Base-by-base conservation (phyloP, 2,888 invertebrate genomes). In the Pollenia griseotomentosa region DNA sequence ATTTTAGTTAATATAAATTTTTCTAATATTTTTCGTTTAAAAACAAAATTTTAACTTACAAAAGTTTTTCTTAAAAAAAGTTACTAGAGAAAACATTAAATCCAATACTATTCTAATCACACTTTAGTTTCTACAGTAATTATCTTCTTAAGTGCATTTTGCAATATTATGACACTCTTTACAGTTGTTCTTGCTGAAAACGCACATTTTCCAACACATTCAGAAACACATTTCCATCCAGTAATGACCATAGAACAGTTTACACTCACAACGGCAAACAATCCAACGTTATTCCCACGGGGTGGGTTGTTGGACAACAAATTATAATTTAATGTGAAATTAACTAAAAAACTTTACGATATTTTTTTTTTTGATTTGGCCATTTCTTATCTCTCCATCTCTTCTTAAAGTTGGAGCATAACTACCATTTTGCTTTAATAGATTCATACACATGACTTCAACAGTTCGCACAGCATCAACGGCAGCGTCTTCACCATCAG, bases 301-400 rank as follows among this genome's bases (percentile, higher is more conserved):
- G 70, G 57, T 81, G 65, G 63, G 5, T 44, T 65, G 65, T 48
- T 83, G 44, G 42, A 46, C 44, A 83, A 42, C 68, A 79, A 70
- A 51, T 74, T 83, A 74, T 74, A 86, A 86, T 75, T 80, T 79
- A 51, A 79, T 83, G 66, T 70, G 74, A 80, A 86, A 79, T 86
- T 83, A 73, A 80, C 79, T 83, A 12, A 10, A 55, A 83, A 70
- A 82, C 46, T 80, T 83, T 59, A 65, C 5, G 6, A 33, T 33
- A 33, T 51, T 68, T 48, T 70, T n/a, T n/a, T 71, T 40, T 46
- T 33, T 65, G 51, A 53, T 61, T 68, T 23, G 19, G n/a, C 33
- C 33, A 33, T 33, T 55, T 33, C 40, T 42, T 46, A 12, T 6
- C 42, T 10, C 16, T 51, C 7, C 55, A 16, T 68, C 44, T 59